These are phyloP conservation scores for Rambutsinella grinnellia DNA, from an alignment of 2,888 invertebrate species.

Conservation along the genomic window DNA sequence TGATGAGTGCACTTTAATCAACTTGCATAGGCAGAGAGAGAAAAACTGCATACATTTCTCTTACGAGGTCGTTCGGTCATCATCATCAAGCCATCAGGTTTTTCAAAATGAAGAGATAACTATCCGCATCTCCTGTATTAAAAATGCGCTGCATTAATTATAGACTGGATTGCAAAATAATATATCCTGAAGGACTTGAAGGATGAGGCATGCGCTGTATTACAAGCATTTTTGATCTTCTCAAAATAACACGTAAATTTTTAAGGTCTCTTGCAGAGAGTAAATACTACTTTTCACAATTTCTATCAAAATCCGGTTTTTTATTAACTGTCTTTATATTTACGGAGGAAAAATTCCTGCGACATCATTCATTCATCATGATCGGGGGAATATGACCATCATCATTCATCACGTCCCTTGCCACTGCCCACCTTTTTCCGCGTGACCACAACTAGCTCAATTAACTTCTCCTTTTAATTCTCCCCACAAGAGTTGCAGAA, in stretches of 20 bases:
- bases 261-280: constrained; percentile 1
- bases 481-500: no score
- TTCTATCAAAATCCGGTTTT: constrained; percentile 49
- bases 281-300: no score
- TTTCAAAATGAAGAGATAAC: no score
- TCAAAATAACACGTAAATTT: background rate
- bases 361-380: constrained; percentile 42
- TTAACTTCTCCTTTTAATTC: background rate
- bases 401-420: constrained; percentile 9
- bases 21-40: no score
- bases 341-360: constrained; percentile 23
- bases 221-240: background rate
- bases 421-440: background rate
- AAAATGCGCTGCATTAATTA: constrained; percentile 9
- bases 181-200: background rate
- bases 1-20: no score
- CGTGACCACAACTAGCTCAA: background rate
- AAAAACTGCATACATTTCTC: no score
- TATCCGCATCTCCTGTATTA: no score
- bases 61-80: no score
- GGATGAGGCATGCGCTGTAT: background rate
- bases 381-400: no score
- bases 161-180: background rate
- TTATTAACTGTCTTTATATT: background rate
- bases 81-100: no score